phyloP scores from a whole-genome alignment of 2,888 invertebrate species.

The Mimas tiliae region DNA sequence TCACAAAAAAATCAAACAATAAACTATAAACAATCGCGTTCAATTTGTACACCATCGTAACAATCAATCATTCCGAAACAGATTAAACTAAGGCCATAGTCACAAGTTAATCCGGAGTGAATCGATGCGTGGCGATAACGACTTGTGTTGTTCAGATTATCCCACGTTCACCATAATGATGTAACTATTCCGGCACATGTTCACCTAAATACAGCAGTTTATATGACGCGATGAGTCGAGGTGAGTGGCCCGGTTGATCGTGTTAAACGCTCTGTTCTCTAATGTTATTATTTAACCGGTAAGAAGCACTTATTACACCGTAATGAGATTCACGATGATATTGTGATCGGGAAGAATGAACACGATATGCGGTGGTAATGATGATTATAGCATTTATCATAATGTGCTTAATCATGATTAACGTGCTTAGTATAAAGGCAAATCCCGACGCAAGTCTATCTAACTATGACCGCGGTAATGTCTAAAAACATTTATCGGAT shows the following conservation, averaged over 20 bases:
- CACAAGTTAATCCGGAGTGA: slow-evolving; percentile 42
- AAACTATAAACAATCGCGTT: neutral
- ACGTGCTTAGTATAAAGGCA: neutral
- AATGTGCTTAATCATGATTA: neutral
- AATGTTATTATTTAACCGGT: neutral
- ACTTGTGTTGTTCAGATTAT: slow-evolving; percentile 45
- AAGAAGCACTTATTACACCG: neutral
- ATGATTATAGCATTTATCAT: neutral
- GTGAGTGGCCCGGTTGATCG: slow-evolving; percentile 1
- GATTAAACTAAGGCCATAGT: slow-evolving; percentile 2
- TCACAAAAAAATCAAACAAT: neutral
- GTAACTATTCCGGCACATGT: slow-evolving; percentile 4
- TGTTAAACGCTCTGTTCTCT: neutral
- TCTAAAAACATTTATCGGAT: neutral
- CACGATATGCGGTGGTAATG: neutral
- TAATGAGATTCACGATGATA: slow-evolving; percentile 3
- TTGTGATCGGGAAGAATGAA: slow-evolving; percentile 7
- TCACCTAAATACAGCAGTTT: slow-evolving; percentile 13
- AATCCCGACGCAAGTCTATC: neutral
- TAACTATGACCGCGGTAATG: neutral
- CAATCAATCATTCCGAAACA: slow-evolving; percentile 14
- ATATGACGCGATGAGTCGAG: neutral
- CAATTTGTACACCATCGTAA: neutral
- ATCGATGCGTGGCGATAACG: slow-evolving; percentile 17
- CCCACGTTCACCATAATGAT: slow-evolving; percentile 43